Evolutionary conservation across 1,140 invertebrate species (phyloP).

Genomic region (Elysia chlorotica): DNA sequence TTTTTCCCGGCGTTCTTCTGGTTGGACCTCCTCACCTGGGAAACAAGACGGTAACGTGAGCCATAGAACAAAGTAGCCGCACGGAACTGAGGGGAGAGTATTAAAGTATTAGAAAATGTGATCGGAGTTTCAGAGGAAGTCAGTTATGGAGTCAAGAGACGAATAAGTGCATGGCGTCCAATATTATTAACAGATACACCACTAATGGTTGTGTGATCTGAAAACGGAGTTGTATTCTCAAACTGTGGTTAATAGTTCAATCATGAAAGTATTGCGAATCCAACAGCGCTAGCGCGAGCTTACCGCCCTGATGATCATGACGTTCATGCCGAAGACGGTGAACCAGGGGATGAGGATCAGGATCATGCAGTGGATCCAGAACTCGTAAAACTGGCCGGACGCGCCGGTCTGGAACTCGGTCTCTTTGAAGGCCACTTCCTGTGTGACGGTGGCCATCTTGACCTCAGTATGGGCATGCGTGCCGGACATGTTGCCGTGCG

Average conservation of each 20-base stretch:
- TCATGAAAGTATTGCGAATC: too few species aligned
- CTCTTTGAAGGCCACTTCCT: slow-evolving; percentile 19
- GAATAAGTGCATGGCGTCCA: too few species aligned
- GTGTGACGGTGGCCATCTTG: neutral
- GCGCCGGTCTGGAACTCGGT: slow-evolving; percentile 36
- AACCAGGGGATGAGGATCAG: slow-evolving; percentile 46
- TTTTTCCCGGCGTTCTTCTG: slow-evolving; percentile 34
- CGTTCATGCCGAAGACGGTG: slow-evolving; percentile 42
- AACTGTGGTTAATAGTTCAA: too few species aligned
- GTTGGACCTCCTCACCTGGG: slow-evolving; percentile 32
- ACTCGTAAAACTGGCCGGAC: slow-evolving; percentile 42
- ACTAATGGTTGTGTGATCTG: too few species aligned
- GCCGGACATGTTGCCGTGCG: neutral
- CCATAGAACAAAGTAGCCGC: too few species aligned
- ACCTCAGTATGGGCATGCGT: neutral
- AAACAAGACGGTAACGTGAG: neutral
- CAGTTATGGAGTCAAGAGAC: too few species aligned
- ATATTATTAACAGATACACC: too few species aligned
- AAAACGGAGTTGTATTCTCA: too few species aligned
- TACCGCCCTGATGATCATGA: slow-evolving; percentile 32
- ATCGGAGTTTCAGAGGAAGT: too few species aligned
- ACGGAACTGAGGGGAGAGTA: too few species aligned
- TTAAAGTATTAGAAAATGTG: too few species aligned
- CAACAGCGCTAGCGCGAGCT: too few species aligned
- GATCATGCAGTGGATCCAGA: slow-evolving; percentile 53